Percentiles rank a stretch among this genome's conserved stretches.
phyloP scores from a whole-genome alignment of 1,140 invertebrate species.

The Nomia melanderi region DNA sequence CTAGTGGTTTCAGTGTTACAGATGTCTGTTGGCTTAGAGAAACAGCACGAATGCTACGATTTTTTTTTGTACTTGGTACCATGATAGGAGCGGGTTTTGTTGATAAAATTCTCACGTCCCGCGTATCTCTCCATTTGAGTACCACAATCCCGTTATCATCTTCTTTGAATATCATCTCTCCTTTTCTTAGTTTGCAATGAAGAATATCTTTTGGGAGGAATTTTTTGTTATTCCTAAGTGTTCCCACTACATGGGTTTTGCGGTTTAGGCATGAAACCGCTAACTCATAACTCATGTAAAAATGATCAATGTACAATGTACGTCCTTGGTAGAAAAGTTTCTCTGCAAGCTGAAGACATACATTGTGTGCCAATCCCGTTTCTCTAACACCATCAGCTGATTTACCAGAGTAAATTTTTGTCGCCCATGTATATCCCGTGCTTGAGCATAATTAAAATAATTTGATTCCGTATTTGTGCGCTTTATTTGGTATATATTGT shows the following conservation, averaged over 20 bases:
- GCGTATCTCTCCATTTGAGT: constrained; percentile 65
- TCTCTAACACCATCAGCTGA: constrained; percentile 41
- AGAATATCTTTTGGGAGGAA: constrained; percentile 50
- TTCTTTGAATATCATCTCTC: constrained; percentile 69
- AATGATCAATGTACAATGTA: constrained; percentile 62
- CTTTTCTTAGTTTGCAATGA: constrained; percentile 73
- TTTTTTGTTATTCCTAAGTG: constrained; percentile 74
- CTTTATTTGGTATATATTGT: constrained; percentile 70
- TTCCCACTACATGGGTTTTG: constrained; percentile 79
- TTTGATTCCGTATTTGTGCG: constrained; percentile 70
- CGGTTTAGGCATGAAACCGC: constrained; percentile 58
- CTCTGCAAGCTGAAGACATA: constrained; percentile 52
- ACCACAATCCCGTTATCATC: constrained; percentile 72
- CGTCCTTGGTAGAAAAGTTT: constrained; percentile 54
- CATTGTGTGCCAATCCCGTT: constrained; percentile 44
- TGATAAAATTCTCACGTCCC: constrained; percentile 59
- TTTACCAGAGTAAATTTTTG: constrained; percentile 66
- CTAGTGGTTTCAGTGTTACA: too few relatives aligned
- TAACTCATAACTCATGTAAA: constrained; percentile 57
- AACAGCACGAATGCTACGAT: too few relatives aligned
- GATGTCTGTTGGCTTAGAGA: too few relatives aligned
- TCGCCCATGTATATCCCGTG: constrained; percentile 60
- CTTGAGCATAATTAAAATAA: constrained; percentile 64
- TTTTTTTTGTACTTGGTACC: too few relatives aligned
- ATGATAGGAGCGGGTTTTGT: constrained; percentile 51